These are phyloP conservation scores for Acrossocheilus fasciatus DNA, from an alignment of 2,797 vertebrate genomes.

Conservation along the genomic window DNA sequence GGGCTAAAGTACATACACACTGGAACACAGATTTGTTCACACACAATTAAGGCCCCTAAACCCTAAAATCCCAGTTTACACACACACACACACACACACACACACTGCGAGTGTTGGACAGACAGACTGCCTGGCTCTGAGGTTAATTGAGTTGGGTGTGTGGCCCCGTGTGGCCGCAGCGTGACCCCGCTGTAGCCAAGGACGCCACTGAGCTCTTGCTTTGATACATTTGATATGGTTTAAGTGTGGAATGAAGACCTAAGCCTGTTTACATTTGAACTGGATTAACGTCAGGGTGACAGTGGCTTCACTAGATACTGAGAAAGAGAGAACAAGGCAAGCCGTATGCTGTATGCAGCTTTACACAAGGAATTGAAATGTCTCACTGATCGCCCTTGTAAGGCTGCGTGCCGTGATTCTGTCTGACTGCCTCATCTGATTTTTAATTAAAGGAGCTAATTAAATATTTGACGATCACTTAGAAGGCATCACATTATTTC, in stretches of 20 bases:
- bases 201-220: conserved; percentile 85
- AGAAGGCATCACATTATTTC: conserved; percentile 4
- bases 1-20: conserved; percentile 71
- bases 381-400: conserved; percentile 8
- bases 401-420: conserved; percentile 25
- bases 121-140: conserved; percentile 81
- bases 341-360: conserved; percentile 48
- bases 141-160: conserved; percentile 83
- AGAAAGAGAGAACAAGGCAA: conserved; percentile 57
- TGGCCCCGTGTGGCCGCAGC: conserved; percentile 77
- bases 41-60: conserved; percentile 55
- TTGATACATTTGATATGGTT: conserved; percentile 97
- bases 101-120: conserved; percentile 64
- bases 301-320: conserved; percentile 65
- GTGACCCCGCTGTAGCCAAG: conserved; percentile 78
- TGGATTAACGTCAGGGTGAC: conserved; percentile 83
- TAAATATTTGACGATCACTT: conserved; percentile 16
- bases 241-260: conserved; percentile 84
- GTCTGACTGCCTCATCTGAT: background rate
- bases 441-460: conserved; percentile 33
- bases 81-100: conserved; percentile 35
- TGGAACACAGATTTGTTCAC: conserved; percentile 62
- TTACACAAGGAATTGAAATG: conserved; percentile 58
- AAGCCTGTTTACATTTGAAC: conserved; percentile 87
- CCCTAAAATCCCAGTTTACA: conserved; percentile 43